Evolutionary conservation across 64 coral and sea anemone genomes (phyloP).

Genomic region (Catalaphyllia jardinei): DNA sequence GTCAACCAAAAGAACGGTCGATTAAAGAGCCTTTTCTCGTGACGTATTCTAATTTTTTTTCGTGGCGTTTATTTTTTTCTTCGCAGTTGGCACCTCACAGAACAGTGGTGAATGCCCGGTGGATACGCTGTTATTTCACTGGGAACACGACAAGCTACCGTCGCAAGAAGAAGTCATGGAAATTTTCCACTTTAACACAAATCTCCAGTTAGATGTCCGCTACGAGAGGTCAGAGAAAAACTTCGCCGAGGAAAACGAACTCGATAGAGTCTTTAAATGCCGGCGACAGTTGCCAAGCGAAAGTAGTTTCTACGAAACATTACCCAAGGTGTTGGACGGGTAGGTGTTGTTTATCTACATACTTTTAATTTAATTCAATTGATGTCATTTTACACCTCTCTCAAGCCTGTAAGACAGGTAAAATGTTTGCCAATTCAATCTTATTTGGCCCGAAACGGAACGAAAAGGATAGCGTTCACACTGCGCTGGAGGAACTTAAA

Average conservation of each 20-base stretch:
- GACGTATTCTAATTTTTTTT: neutral
- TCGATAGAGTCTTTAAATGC: constrained; percentile 20
- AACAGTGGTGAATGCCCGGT: constrained; percentile 26
- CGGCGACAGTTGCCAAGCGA: constrained; percentile 14
- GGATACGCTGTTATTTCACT: neutral
- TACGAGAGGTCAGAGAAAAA: constrained; percentile 11
- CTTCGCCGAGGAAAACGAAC: constrained; percentile 23
- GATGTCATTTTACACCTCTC: too few species aligned
- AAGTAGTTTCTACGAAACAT: constrained; percentile 23
- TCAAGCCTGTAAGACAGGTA: too few species aligned
- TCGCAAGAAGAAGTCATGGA: constrained; percentile 38
- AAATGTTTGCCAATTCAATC: too few species aligned
- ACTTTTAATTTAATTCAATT: too few species aligned
- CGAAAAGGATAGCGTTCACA: too few species aligned
- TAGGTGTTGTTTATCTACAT: neutral
- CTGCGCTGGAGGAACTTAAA: too few species aligned
- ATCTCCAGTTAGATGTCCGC: constrained; percentile 7
- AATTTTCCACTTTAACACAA: constrained; percentile 28
- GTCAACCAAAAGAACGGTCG: neutral
- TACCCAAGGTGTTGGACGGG: constrained; percentile 34
- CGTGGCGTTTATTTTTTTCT: neutral
- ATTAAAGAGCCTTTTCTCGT: neutral
- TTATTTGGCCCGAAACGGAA: too few species aligned
- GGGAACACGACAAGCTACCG: constrained; percentile 15
- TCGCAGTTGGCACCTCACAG: neutral